A percentile compares a stretch with the other conserved stretches of the same genome.
phyloP scores from a whole-genome alignment of 64 coral and sea anemone species.

The Actinia tenebrosa region DNA sequence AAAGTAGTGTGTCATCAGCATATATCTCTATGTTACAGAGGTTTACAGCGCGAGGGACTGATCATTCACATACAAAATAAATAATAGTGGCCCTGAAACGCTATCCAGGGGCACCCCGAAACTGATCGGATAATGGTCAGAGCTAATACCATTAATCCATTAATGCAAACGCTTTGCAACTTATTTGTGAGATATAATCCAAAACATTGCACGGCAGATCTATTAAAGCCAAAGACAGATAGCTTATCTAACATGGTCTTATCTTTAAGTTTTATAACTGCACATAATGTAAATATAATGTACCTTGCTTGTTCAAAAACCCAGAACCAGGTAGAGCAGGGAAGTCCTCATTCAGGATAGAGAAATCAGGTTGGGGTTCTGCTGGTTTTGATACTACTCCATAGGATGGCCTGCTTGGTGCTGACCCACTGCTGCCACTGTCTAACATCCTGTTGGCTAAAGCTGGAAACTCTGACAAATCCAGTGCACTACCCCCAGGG shows the following conservation, averaged over 20 bases:
- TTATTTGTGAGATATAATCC: conserved; percentile 6
- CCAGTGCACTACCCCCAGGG: conserved; percentile 46
- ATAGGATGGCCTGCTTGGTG: conserved; percentile 52
- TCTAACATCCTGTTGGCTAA: conserved; percentile 56
- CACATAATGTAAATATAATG: not conserved
- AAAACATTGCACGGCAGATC: conserved; percentile 11
- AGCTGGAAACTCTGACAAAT: conserved; percentile 70
- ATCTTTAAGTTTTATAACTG: not conserved
- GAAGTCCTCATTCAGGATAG: conserved; percentile 94
- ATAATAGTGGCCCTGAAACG: conserved; percentile 20
- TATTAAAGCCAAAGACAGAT: not conserved
- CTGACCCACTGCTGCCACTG: conserved; percentile 37
- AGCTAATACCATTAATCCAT: too few species aligned
- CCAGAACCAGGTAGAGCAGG: conserved; percentile 85
- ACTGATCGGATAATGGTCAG: not conserved
- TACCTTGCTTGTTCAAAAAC: conserved; percentile 71
- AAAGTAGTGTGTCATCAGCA: too few species aligned
- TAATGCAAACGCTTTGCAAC: not conserved
- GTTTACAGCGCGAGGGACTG: too few species aligned
- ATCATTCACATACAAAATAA: conserved; percentile 46
- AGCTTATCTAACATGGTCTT: conserved; percentile 16
- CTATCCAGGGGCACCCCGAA: conserved; percentile 1
- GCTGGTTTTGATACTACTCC: conserved; percentile 96
- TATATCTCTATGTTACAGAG: too few species aligned
- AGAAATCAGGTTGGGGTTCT: conserved; percentile 88